phyloP scores from a whole-genome alignment of 1,140 invertebrate species.

The Helicoverpa armigera region DNA sequence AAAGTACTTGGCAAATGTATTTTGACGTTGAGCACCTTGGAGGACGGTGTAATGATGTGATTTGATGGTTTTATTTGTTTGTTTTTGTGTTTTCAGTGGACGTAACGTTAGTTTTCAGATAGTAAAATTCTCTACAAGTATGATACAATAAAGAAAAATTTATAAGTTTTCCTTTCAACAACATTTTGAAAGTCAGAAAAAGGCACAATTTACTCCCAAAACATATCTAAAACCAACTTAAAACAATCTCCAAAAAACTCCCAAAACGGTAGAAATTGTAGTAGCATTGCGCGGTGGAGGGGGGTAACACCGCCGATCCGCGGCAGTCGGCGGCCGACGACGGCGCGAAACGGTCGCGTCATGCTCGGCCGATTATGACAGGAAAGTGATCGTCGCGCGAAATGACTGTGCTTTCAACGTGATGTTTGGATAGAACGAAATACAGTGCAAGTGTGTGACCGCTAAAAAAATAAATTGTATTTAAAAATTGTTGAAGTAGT shows the following conservation, averaged over 20 bases:
- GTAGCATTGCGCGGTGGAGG: conserved; percentile 49
- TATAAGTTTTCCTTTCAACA: too few relatives aligned
- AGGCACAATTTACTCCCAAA: too few relatives aligned
- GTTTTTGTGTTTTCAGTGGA: not conserved
- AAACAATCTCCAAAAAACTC: not conserved
- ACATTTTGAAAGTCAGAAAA: too few relatives aligned
- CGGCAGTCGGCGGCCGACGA: conserved; percentile 73
- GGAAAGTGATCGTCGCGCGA: conserved; percentile 64
- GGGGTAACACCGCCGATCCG: conserved; percentile 59
- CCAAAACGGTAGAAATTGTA: conserved; percentile 56
- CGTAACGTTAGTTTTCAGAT: not conserved
- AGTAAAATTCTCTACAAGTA: too few relatives aligned
- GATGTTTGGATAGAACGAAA: conserved; percentile 57
- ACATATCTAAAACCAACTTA: not conserved
- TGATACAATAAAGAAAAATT: too few relatives aligned
- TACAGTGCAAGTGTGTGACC: conserved; percentile 70
- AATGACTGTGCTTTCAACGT: conserved; percentile 68
- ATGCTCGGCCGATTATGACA: conserved; percentile 67
- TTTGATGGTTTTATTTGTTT: conserved; percentile 24
- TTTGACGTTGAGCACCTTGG: conserved; percentile 29
- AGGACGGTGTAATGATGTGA: conserved; percentile 37
- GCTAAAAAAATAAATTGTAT: conserved; percentile 21
- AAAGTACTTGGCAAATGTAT: conserved; percentile 49
- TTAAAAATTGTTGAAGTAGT: conserved; percentile 44
- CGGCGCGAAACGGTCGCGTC: conserved; percentile 65